Base-by-base conservation (phyloP, 2,888 invertebrate genomes). In the Torymus auratus region DNA sequence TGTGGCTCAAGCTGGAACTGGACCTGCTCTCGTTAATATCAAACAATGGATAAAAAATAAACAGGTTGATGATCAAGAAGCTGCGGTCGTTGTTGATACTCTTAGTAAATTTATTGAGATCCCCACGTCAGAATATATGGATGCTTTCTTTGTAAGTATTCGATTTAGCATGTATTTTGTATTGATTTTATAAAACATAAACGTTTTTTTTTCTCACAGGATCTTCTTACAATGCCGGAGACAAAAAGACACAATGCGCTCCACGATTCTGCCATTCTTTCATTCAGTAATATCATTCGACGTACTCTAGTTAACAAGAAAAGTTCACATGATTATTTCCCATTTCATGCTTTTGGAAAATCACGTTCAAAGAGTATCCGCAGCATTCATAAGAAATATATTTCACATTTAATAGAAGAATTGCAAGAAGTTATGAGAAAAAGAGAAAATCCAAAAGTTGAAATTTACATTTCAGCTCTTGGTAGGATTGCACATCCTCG, bases 1-100 rank as follows among this genome's bases (percentile, higher is more conserved):
- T 50, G 92, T 95, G 2, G 92, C 93, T 14, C 93, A 94, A 89
- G 92, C 94, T 28, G 95, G 95, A 75, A 95, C 95, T n/a, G 93
- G 93, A 65, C 95, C 95, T 1, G 94, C 95, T 68, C 92, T 95
- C 84, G 87, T 93, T 75, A 92, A 92, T 83, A 92, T 95, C 84
- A 92, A 92, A 85, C 88, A 92, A n/a, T 94, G 93, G 94, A 93
- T 95, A 78, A 87, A 92, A 83, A 91, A 87, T 71, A 91, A 91
- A 68, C 92, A 93, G 87, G 89, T 95, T 20, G 83, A 91, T 80
- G 91, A 91, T 14, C 89, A 92, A 73, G 94, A 94, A 91, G 95
- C 95, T 20, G 93, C 93, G 13, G 88, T 93, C 83, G 91, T 94
- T 2, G 87, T 95, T 13, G 90, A 92, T 23, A 89, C 92, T 68